phyloP scores from a whole-genome alignment of 2,888 invertebrate genomes.

The Lasioglossum marginatum region DNA sequence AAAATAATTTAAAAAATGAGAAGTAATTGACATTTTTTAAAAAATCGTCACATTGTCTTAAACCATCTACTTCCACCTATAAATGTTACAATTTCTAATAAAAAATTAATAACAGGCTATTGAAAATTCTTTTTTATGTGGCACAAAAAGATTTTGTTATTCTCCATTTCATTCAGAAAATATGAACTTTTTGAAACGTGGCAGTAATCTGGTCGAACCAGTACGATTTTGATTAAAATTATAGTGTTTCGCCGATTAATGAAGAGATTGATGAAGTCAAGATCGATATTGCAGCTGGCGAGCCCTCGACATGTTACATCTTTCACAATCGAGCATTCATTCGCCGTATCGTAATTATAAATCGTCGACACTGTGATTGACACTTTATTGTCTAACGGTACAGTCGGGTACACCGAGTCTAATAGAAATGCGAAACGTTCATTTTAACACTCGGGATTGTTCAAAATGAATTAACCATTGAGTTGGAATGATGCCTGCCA shows the following conservation, averaged over 20 bases:
- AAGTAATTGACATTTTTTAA: too few species aligned
- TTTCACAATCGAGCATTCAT: not conserved
- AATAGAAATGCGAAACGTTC: constrained; percentile 28
- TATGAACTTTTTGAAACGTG: not conserved
- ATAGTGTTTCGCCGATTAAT: not conserved
- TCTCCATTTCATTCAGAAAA: not conserved
- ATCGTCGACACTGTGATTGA: constrained; percentile 8
- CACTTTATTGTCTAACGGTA: constrained; percentile 33
- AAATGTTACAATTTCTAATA: not conserved
- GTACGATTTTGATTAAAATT: not conserved
- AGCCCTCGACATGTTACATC: not conserved
- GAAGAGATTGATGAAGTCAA: constrained; percentile 2
- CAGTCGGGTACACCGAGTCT: not conserved
- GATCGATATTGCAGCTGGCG: not conserved
- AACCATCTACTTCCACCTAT: not conserved
- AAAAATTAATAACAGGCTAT: not conserved
- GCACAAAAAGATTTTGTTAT: too few species aligned
- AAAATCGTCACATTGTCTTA: too few species aligned
- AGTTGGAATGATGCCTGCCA: not conserved
- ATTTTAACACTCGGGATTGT: not conserved
- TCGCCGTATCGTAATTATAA: constrained; percentile 11
- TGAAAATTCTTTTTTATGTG: not conserved
- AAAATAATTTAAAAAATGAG: not conserved
- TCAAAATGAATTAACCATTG: constrained; percentile 7
- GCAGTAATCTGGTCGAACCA: not conserved